Percentiles rank a stretch among this genome's conserved stretches.
phyloP scores from a whole-genome alignment of 2,888 invertebrate species.

The Cynaeus angustus region DNA sequence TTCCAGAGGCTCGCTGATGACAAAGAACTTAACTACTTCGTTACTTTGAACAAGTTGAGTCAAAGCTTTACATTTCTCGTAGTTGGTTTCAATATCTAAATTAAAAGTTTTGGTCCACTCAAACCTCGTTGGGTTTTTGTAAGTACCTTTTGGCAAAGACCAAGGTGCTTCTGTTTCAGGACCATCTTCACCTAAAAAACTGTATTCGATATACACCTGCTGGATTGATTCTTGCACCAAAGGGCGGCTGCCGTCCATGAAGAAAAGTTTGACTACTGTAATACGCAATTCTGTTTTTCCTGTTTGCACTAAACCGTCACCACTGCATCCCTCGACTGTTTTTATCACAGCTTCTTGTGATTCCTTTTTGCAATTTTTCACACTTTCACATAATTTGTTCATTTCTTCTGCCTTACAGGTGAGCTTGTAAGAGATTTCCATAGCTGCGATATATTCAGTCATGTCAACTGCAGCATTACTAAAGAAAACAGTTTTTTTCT shows the following conservation, averaged over 20 bases:
- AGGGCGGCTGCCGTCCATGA: not conserved
- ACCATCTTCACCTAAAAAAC: slow-evolving; percentile 3
- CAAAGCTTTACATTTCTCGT: not conserved
- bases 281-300: not conserved
- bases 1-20: slow-evolving; percentile 9
- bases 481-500: not conserved
- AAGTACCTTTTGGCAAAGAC: not conserved
- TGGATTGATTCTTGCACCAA: not conserved
- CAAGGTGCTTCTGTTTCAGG: slow-evolving; percentile 10
- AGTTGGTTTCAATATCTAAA: not conserved
- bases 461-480: not conserved
- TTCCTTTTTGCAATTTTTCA: not conserved
- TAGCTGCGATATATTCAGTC: not conserved
- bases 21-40: slow-evolving; percentile 5
- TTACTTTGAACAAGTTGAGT: not conserved
- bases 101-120: slow-evolving; percentile 4
- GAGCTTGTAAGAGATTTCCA: not conserved
- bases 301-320: not conserved
- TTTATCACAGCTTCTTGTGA: not conserved
- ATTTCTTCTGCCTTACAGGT: not conserved
- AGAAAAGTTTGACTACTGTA: not conserved
- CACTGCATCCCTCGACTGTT: not conserved
- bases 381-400: not conserved
- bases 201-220: slow-evolving; percentile 8
- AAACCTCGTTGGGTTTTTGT: not conserved